Conservation (phyloP, 2,113 vertebrate species). For the Carassius gibelio region DNA sequence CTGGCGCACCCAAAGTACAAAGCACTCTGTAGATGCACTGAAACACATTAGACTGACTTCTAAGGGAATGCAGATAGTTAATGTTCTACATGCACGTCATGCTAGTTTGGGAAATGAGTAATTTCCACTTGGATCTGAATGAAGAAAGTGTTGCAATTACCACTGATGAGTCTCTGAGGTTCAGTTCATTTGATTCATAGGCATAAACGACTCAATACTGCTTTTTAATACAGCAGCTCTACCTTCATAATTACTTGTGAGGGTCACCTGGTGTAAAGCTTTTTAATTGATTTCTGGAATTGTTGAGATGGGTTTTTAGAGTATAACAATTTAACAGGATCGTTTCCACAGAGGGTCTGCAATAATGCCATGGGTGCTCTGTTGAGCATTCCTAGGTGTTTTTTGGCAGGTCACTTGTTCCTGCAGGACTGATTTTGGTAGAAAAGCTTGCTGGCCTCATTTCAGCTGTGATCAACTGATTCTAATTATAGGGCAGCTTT, state of each 20-base stretch:
- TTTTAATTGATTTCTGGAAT: too few species aligned
- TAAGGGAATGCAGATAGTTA: not conserved
- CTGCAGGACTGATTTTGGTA: not conserved
- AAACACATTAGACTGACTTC: not conserved
- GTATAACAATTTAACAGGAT: too few species aligned
- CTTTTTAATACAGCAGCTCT: not conserved
- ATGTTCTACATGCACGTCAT: not conserved
- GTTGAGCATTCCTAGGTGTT: not conserved
- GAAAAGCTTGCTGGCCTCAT: slow-evolving; percentile 3
- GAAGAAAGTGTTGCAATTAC: not conserved
- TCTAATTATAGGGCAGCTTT: not conserved
- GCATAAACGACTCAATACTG: not conserved
- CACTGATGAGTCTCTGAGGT: slow-evolving; percentile 3
- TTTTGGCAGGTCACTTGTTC: not conserved
- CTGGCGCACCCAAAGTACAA: not conserved
- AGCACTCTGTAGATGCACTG: not conserved
- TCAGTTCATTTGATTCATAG: not conserved
- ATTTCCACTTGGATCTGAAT: not conserved
- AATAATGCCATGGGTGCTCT: not conserved
- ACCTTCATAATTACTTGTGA: not conserved
- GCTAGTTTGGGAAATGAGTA: not conserved
- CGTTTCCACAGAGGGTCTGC: too few species aligned
- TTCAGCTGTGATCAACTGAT: not conserved
- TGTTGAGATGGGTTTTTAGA: too few species aligned
- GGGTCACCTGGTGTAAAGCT: not conserved